Evolutionary conservation across 2,113 vertebrate species (phyloP).

Genomic region (Uropsilus gracilis): DNA sequence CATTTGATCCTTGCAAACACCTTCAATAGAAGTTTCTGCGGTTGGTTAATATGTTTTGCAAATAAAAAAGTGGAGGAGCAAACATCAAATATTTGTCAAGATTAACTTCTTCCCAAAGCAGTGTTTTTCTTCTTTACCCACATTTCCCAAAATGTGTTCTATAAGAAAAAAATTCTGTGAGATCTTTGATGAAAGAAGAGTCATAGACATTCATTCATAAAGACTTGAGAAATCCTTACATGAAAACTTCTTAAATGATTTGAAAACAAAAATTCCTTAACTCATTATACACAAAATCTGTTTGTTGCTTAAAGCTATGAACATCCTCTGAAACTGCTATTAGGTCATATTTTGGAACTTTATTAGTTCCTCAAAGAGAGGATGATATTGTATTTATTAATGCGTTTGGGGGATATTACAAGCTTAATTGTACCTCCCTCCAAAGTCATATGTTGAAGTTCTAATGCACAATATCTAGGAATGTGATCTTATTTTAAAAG

Average conservation of each 20-base stretch:
- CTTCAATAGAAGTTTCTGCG: neutral
- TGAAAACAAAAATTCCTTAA: constrained; percentile 19
- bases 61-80: neutral
- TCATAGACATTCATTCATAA: neutral
- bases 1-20: neutral
- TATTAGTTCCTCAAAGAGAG: neutral
- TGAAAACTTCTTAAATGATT: neutral
- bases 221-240: neutral
- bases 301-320: neutral
- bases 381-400: neutral
- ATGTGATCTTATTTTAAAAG: constrained; percentile 12
- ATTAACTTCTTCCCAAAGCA: neutral
- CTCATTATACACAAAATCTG: neutral
- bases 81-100: constrained; percentile 20
- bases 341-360: neutral
- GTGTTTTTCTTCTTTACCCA: neutral
- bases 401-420: neutral
- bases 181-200: neutral
- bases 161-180: neutral
- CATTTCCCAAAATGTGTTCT: neutral
- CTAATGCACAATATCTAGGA: neutral
- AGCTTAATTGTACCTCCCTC: neutral
- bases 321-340: neutral
- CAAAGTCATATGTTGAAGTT: neutral
- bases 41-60: neutral